Base-by-base conservation (phyloP, 2,888 invertebrate species). In the Standfussiana lucernea region DNA sequence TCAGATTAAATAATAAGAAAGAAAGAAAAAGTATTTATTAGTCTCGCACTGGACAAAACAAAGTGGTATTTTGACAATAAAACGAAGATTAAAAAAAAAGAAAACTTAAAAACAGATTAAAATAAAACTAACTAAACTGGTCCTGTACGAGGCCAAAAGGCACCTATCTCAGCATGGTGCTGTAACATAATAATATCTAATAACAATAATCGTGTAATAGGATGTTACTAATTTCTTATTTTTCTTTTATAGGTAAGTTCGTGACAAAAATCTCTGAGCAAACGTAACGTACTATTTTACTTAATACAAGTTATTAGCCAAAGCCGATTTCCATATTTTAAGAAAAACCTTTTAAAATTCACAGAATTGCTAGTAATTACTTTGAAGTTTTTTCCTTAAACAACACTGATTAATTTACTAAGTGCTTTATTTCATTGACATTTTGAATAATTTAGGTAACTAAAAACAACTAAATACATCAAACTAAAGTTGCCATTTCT, bases 181-280 rank as follows among this genome's bases (percentile, higher is more conserved):
- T n/a, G n/a, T n/a, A n/a, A n/a, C n/a, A n/a, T n/a, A n/a, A n/a
- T n/a, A n/a, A n/a, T n/a, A n/a, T n/a, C n/a, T n/a, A n/a, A n/a
- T n/a, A n/a, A n/a, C n/a, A n/a, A n/a, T n/a, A n/a, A n/a, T n/a
- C n/a, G n/a, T n/a, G n/a, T n/a, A n/a, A n/a, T n/a, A n/a, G n/a
- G n/a, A n/a, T 40, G 7, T 37, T 15, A 40, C n/a, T 75, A 32
- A 50, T 40, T 24, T 50, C 8, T n/a, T 18, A 1, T 28, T 50
- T 47, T 10, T 40, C 53, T n/a, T 62, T 83, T 47, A 62, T 66
- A 83, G 79, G 79, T 79, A 83, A 40, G 61, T 67, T 79, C 53
- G 18, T 40, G 45, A 18, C 10, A 32, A 40, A 53, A 67, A 28
- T 67, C 42, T 45, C 1, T 21, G 28, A 67, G 15, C 2, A 62